These are phyloP conservation scores for Melanogrammus aeglefinus DNA, from an alignment of 2,797 vertebrate species.

Conservation along the genomic window DNA sequence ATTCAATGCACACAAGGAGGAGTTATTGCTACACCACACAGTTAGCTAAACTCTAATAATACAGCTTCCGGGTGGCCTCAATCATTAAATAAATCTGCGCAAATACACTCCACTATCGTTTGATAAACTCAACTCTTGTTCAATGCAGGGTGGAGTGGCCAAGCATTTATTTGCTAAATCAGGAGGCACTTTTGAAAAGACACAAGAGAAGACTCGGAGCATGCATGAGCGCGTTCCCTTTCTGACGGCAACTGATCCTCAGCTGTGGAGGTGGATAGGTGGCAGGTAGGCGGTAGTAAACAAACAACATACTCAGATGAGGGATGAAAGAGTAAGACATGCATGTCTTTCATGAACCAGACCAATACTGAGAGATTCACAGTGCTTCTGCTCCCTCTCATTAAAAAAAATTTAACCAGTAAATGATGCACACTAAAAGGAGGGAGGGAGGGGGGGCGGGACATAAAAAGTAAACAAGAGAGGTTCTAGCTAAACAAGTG, in stretches of 20 bases:
- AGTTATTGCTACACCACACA: slow-evolving; percentile 78
- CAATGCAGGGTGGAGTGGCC: slow-evolving; percentile 67
- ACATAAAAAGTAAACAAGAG: slow-evolving; percentile 79
- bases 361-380: slow-evolving; percentile 38
- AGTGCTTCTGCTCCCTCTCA: slow-evolving; percentile 54
- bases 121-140: slow-evolving; percentile 57
- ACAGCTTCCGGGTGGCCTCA: slow-evolving; percentile 57
- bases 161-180: slow-evolving; percentile 54
- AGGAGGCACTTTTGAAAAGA: slow-evolving; percentile 81
- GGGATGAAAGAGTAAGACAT: slow-evolving; percentile 47
- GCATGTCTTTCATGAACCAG: slow-evolving; percentile 48
- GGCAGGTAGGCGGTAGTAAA: slow-evolving; percentile 55
- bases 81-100: slow-evolving; percentile 47
- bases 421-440: slow-evolving; percentile 60
- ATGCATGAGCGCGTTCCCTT: slow-evolving; percentile 61
- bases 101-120: slow-evolving; percentile 44
- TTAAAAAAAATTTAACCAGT: slow-evolving; percentile 63
- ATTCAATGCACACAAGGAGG: slow-evolving; percentile 45
- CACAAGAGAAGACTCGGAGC: slow-evolving; percentile 45
- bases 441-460: slow-evolving; percentile 61
- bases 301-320: slow-evolving; percentile 68
- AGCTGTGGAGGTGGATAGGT: slow-evolving; percentile 17
- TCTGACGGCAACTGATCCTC: slow-evolving; percentile 42
- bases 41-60: slow-evolving; percentile 56
- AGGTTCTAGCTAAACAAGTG: slow-evolving; percentile 83